Evolutionary conservation across 2,113 vertebrate genomes (phyloP).

Genomic region (Alosa alosa): DNA sequence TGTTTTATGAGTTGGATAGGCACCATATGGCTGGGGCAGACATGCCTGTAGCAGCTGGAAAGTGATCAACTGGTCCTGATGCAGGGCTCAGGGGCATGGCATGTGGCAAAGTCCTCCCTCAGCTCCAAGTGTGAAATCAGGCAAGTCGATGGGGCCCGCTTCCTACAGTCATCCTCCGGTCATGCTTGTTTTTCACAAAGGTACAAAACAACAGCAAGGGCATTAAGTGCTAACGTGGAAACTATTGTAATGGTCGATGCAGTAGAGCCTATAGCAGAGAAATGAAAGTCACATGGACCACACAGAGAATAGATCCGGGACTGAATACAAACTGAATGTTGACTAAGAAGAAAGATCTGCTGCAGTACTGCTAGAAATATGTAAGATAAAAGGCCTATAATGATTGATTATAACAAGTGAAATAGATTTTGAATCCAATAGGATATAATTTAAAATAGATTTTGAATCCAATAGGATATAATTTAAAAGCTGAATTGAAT

Average conservation of each 20-base stretch:
- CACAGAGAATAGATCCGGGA: background rate
- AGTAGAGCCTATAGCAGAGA: background rate
- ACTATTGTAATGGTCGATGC: background rate
- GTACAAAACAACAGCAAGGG: background rate
- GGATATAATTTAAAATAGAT: background rate
- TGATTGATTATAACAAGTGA: background rate
- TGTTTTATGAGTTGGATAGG: slow-evolving; percentile 34
- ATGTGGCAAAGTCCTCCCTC: slow-evolving; percentile 13
- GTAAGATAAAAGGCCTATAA: background rate
- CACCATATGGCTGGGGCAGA: slow-evolving; percentile 38
- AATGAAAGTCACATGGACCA: background rate
- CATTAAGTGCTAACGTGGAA: background rate
- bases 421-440: background rate
- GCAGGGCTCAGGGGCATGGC: slow-evolving; percentile 18
- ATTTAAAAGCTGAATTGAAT: background rate
- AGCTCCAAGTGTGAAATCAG: slow-evolving; percentile 30
- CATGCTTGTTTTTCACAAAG: slow-evolving; percentile 12
- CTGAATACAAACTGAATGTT: background rate
- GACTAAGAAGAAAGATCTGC: background rate
- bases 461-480: background rate
- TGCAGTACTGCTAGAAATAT: background rate
- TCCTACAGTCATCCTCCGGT: background rate
- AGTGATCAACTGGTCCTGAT: slow-evolving; percentile 41
- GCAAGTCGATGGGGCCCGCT: background rate
- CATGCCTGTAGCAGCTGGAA: slow-evolving; percentile 38